Percentiles rank a stretch among this genome's conserved stretches.
Conservation (phyloP, 2,888 invertebrate genomes). For the Callimorpha dominula region DNA sequence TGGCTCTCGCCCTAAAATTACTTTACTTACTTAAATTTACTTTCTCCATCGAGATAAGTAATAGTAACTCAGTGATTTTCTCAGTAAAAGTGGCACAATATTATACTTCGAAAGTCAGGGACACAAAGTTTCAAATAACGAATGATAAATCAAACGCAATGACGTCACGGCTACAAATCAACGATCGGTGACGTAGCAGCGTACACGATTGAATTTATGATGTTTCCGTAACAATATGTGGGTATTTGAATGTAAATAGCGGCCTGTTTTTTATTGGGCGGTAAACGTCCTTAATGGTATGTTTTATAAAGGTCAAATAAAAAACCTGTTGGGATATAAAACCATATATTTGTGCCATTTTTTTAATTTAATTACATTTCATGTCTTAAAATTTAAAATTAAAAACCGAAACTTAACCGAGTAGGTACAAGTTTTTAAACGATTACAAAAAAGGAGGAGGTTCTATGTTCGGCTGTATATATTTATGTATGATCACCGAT, state of each 20-base stretch:
- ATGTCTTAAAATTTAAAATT: no score
- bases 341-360: neutral
- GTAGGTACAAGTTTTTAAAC: no score
- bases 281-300: neutral
- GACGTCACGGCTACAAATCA: constrained; percentile 54
- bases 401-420: no score
- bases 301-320: neutral
- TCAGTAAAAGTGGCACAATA: neutral
- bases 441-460: no score
- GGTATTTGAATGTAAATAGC: constrained; percentile 48
- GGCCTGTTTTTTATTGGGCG: neutral
- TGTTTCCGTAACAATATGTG: constrained; percentile 44
- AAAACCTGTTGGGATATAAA: neutral
- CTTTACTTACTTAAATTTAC: no score
- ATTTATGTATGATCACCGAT: no score
- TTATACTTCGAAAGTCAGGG: neutral
- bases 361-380: no score
- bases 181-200: constrained; percentile 45
- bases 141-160: constrained; percentile 40
- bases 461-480: no score
- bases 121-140: constrained; percentile 22
- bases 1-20: no score
- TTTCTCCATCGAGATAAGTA: no score
- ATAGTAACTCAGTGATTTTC: no score
- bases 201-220: constrained; percentile 51